phyloP scores from a whole-genome alignment of 1,140 invertebrate genomes.

The Chionoecetes opilio region DNA sequence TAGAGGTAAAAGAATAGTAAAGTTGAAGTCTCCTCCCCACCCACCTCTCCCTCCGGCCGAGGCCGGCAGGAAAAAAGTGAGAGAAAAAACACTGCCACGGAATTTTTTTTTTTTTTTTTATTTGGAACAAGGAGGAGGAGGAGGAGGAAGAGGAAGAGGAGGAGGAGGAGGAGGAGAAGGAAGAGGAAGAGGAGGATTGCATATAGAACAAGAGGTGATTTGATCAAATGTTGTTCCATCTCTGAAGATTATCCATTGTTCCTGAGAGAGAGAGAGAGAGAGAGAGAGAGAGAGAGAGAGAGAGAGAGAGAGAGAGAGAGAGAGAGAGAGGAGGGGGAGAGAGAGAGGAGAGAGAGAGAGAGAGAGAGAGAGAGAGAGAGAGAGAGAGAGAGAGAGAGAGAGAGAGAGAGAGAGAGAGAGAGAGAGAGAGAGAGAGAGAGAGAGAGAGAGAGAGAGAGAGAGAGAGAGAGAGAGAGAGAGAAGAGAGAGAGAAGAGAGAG shows the following conservation, averaged over 20 bases:
- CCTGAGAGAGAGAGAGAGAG: neutral
- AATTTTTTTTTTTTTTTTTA: too few species aligned
- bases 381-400: neutral
- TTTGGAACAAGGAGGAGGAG: too few species aligned
- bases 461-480: neutral
- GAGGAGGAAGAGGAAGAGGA: neutral
- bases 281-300: conserved; percentile 27
- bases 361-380: neutral
- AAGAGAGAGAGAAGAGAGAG: too few species aligned
- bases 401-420: neutral
- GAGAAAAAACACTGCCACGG: too few species aligned
- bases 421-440: neutral
- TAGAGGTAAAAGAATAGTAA: too few species aligned
- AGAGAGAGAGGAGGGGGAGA: too few species aligned
- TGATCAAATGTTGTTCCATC: neutral
- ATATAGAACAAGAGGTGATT: neutral
- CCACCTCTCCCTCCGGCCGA: too few species aligned
- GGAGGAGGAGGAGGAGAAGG: neutral
- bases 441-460: neutral
- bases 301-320: neutral
- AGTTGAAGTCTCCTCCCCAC: too few species aligned
- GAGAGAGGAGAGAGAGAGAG: neutral
- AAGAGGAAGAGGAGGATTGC: neutral
- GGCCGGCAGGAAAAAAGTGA: too few species aligned
- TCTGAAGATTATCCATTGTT: too few species aligned